Base-by-base conservation (phyloP, 2,888 invertebrate species). In the Xestia sexstrigata region DNA sequence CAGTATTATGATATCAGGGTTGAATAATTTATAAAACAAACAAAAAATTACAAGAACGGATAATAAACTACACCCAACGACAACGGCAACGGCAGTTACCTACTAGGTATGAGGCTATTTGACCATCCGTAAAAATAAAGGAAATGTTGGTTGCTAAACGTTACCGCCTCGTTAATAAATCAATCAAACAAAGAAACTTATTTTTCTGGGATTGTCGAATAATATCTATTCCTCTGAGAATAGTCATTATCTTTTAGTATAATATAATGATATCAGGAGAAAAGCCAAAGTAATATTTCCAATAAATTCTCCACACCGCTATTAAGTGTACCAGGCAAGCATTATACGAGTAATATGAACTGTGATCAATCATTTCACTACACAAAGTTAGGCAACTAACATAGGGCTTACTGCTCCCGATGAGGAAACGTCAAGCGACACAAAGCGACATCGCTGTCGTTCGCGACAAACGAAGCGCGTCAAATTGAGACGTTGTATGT, bases 401-500 rank as follows among this genome's bases (percentile, higher is more conserved):
- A 81, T 63, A 66, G 49, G 17, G 26, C 55, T 70, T 55, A 52
- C 69, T 60, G 58, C 55, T 30, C 66, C 70, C 62, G 81, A 81
- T 45, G 49, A 67, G 70, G 82, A 86, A 83, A 71, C 73, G 65
- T 39, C 85, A 85, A 62, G 62, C 66, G 63, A 68, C 71, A 73
- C 74, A 66, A 86, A 79, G 70, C 60, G 83, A 82, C 73, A 55
- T 68, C 35, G 47, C 68, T 70, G 82, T 76, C 68, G 39, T 70
- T 49, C 13, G 66, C 72, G 47, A 78, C 83, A 86, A 73, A 47
- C 75, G 79, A 70, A 73, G 72, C 60, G 74, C 71, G 62, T 69
- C 74, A 79, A 84, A 84, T 74, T 76, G 87, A 87, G 80, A 76
- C 74, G 76, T 71, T 87, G 66, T 84, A 76, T 86, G 76, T 74